phyloP scores from a whole-genome alignment of 1,140 invertebrate species.

The Mercenaria mercenaria region DNA sequence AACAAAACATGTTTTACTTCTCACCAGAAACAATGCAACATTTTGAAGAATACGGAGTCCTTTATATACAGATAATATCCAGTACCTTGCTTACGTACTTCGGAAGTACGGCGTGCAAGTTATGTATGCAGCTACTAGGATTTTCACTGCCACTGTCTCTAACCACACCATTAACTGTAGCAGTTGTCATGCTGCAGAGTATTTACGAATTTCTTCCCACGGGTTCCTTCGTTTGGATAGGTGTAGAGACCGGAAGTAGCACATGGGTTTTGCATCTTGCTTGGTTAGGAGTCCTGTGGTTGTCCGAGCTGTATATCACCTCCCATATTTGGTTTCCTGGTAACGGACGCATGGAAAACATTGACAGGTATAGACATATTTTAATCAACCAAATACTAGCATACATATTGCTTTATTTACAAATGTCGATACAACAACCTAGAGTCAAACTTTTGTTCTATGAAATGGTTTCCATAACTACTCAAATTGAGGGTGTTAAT shows the following conservation, averaged over 20 bases:
- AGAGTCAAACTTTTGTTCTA: too few species aligned
- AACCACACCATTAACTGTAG: conserved; percentile 78
- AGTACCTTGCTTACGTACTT: conserved; percentile 78
- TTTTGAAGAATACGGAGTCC: conserved; percentile 73
- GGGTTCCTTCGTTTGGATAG: conserved; percentile 75
- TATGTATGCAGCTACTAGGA: conserved; percentile 83
- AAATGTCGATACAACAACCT: too few species aligned
- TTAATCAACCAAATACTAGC: not conserved
- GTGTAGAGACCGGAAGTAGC: conserved; percentile 66
- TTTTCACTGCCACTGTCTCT: conserved; percentile 82
- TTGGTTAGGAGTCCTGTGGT: conserved; percentile 91
- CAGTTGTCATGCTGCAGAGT: conserved; percentile 73
- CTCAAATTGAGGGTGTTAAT: too few species aligned
- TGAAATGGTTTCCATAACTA: too few species aligned
- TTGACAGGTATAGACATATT: conserved; percentile 94
- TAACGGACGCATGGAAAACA: conserved; percentile 97
- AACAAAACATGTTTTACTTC: not conserved
- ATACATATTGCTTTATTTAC: too few species aligned
- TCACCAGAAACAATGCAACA: conserved; percentile 61
- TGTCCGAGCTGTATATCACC: conserved; percentile 98
- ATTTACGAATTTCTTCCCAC: conserved; percentile 68
- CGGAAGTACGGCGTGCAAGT: conserved; percentile 82
- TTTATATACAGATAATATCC: conserved; percentile 74
- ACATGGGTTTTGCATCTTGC: conserved; percentile 71
- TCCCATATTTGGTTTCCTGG: conserved; percentile 99